Base-by-base conservation (phyloP, 2,888 invertebrate genomes). In the Acanthosepion esculentum region DNA sequence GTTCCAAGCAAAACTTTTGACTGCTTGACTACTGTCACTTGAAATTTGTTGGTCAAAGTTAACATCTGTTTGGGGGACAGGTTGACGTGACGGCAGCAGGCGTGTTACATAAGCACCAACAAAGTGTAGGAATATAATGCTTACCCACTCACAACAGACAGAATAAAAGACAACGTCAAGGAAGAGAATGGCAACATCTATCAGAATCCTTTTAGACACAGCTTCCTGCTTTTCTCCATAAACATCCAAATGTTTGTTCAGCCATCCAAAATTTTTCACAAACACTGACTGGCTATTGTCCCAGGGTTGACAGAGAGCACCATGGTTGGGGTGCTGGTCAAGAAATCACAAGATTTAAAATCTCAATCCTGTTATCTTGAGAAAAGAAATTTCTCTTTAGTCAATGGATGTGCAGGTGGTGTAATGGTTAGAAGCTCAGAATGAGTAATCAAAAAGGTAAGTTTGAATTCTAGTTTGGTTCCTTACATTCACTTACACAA, bases 81-180 rank as follows among this genome's bases (percentile, higher is more conserved):
- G n/a, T 78, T 78, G 78, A 78, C 78, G 78, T 78, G 78, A n/a
- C n/a, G 78, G 78, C 78, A 33, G 78, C 78, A 78, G 78, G 78
- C 78, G 78, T n/a, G 78, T 78, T 78, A 78, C 33, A 78, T n/a
- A 78, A 78, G 78, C 78, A 78, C n/a, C 78, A n/a, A 78, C n/a
- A 78, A 78, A 78, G 78, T 78, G 78, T 78, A 78, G n/a, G 78
- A 78, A 78, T n/a, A 33, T n/a, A 78, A 78, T n/a, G 78, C 78
- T 78, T n/a, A 78, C 15, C 78, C 78, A 78, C 78, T 78, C 78
- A 78, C 78, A 78, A 78, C n/a, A 33, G 78, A 78, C 78, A n/a
- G 78, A 78, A 78, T 78, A 78, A 78, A 78, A 78, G 78, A 78
- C 78, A 78, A 78, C 78, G 78, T 78, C 78, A 78, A 78, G 78